Base-by-base conservation (phyloP, 2,113 vertebrate species). In the Brachypteracias leptosomus region DNA sequence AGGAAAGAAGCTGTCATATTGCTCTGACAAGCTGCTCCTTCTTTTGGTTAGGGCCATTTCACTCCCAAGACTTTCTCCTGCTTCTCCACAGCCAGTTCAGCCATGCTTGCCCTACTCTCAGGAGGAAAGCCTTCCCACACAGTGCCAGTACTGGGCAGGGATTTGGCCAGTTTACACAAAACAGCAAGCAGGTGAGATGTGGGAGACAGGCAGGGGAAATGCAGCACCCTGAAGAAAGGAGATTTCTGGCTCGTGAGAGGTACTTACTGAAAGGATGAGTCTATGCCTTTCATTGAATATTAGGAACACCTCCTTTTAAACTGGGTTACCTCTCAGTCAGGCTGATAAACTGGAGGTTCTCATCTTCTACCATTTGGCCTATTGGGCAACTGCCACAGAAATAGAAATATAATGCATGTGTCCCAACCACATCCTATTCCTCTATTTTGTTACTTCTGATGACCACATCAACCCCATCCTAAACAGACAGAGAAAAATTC, bases 81-180 rank as follows among this genome's bases (percentile, higher is more conserved):
- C 25, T 44, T 82, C 18, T 13, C 29, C 42, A 44, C 33, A 77
- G 44, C 26, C 59, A 62, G 11, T 38, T 85, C 62, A 83, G 67
- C 47, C 40, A 15, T 16, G 31, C 2, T 51, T 2, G 1, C 10
- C 55, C 20, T 29, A 17, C 29, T 66, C 13, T 66, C 11, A 36
- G 35, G 31, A 79, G 21, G 22, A 85, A 95, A 59, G 11, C 9
- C 31, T 42, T 81, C 62, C 62, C 71, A 68, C n/a, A 31, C 18
- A 26, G 6, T 4, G 17, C 13, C 49, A 54, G 36, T 31, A 31
- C 5, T 0, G 0, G 38, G 11, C 35, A 71, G 16, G 14, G 44
- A 71, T 58, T 42, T 18, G 51, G 26, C 22, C 31, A 61, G n/a
- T 58, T 76, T 46, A 85, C 51, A 80, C 42, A 80, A 73, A 82